These are phyloP conservation scores for Fregetta grallaria DNA, from an alignment of 2,113 vertebrate genomes.

Conservation along the genomic window DNA sequence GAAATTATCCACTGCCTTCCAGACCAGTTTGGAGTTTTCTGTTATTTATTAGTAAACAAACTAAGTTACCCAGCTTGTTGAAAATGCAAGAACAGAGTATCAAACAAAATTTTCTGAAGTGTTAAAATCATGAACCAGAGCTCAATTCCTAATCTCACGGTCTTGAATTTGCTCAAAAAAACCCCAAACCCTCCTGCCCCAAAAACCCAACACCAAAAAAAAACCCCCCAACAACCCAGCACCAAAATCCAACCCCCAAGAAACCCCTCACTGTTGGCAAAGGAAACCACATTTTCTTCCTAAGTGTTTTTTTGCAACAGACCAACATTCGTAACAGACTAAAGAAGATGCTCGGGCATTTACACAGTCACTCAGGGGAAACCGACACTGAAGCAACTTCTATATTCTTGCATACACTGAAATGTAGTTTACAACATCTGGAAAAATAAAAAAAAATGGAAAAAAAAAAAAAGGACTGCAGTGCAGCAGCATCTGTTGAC, in stretches of 20 bases:
- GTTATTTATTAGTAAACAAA: neutral
- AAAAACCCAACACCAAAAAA: neutral
- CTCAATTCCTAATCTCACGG: neutral
- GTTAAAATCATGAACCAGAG: neutral
- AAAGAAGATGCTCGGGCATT: neutral
- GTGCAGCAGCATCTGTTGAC: neutral
- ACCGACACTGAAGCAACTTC: neutral
- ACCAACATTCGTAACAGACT: neutral
- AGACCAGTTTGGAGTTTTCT: neutral
- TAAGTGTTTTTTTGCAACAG: neutral
- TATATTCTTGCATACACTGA: neutral
- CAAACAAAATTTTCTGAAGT: neutral
- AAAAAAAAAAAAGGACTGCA: neutral
- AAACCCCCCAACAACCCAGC: neutral
- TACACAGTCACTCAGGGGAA: neutral
- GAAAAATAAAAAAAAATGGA: too few species aligned
- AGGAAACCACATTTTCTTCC: neutral
- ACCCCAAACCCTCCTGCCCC: rapidly evolving
- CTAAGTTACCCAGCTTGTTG: neutral
- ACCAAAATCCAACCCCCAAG: neutral
- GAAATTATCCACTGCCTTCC: neutral
- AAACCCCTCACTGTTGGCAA: neutral
- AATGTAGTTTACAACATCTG: neutral
- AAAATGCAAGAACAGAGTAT: neutral
- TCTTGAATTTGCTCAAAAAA: neutral